These are phyloP conservation scores for Eciton burchellii DNA, from an alignment of 1,140 invertebrate species.

Conservation along the genomic window DNA sequence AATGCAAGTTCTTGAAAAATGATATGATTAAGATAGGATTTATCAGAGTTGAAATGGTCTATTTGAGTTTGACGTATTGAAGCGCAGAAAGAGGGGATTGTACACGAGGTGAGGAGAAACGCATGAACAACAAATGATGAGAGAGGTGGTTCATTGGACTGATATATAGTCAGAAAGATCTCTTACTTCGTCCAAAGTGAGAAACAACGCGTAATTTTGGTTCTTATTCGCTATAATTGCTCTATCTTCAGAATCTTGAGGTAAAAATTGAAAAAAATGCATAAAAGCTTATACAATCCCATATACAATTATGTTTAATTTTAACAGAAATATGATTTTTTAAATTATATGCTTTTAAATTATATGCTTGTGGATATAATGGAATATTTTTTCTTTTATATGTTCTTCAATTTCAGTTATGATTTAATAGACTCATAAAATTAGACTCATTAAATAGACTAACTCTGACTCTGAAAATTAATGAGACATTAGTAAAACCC, in stretches of 20 bases:
- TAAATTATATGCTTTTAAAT: too few species aligned
- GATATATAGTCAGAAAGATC: not conserved
- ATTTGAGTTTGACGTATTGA: not conserved
- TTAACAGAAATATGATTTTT: too few species aligned
- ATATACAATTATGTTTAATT: too few species aligned
- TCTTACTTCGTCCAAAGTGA: not conserved
- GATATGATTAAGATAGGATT: not conserved
- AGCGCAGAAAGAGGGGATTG: not conserved
- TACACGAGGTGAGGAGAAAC: not conserved
- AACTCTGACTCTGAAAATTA: too few species aligned
- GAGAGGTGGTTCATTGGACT: not conserved
- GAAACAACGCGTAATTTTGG: not conserved
- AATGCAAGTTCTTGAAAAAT: not conserved
- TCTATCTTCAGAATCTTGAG: not conserved
- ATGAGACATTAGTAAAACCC: too few species aligned
- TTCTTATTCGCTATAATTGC: not conserved
- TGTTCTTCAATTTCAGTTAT: too few species aligned
- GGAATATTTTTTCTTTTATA: too few species aligned
- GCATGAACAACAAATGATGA: not conserved
- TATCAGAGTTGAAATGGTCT: conserved; percentile 7
- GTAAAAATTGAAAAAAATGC: not conserved
- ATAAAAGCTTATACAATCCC: too few species aligned
- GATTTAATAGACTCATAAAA: too few species aligned
- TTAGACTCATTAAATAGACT: too few species aligned
- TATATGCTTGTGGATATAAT: too few species aligned